Conservation (phyloP, 2,888 invertebrate species). For the Pseudococcus jackbeardsleyi region DNA sequence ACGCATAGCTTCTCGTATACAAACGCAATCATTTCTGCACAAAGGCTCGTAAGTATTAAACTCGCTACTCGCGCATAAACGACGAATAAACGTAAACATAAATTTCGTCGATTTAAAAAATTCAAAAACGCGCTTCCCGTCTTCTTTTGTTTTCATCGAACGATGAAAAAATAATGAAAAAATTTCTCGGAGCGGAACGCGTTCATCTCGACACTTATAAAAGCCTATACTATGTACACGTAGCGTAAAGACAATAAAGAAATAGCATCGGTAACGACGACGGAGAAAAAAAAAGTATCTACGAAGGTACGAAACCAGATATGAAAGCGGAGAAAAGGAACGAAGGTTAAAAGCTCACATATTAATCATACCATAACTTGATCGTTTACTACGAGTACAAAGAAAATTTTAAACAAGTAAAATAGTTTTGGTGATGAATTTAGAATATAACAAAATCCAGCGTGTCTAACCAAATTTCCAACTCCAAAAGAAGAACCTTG, state of each 20-base stretch:
- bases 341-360: not conserved
- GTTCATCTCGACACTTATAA: not conserved
- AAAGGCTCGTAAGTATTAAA: not conserved
- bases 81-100: not conserved
- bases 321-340: not conserved
- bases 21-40: not conserved
- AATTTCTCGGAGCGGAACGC: not conserved
- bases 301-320: not conserved
- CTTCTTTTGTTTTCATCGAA: constrained; percentile 4
- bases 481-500: no score
- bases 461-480: no score
- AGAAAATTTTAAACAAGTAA: not conserved
- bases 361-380: constrained; percentile 10
- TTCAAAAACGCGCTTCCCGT: not conserved
- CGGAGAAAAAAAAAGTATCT: not conserved
- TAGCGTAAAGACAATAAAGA: constrained; percentile 1
- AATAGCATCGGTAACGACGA: not conserved
- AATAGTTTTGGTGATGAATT: no score
- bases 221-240: not conserved
- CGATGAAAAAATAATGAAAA: constrained; percentile 10
- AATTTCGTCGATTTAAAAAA: constrained; percentile 6
- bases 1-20: not conserved
- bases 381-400: not conserved
- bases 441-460: no score
- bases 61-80: not conserved